A percentile compares a stretch with the other conserved stretches of the same genome.
phyloP scores from a whole-genome alignment of 1,140 invertebrate species.

The Proales similis region DNA sequence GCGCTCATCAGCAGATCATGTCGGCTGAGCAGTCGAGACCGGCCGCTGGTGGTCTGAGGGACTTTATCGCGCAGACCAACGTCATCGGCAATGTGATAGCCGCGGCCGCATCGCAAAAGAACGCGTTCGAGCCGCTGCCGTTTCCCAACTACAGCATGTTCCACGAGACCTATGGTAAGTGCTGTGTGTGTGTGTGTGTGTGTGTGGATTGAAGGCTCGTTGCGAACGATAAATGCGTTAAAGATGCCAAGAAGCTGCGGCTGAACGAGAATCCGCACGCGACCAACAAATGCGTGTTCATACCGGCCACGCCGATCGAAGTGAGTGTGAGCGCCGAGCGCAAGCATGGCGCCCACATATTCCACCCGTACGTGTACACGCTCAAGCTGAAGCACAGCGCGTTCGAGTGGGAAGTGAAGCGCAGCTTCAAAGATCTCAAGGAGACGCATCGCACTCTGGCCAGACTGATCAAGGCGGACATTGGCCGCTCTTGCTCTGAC shows the following conservation, averaged over 20 bases:
- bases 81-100: conserved; percentile 31
- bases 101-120: conserved; percentile 26
- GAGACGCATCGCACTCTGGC: conserved; percentile 6
- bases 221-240: too few species aligned
- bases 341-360: conserved; percentile 34
- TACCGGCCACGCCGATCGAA: not conserved
- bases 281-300: not conserved
- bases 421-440: conserved; percentile 26
- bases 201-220: too few species aligned
- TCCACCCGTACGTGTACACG: conserved; percentile 37
- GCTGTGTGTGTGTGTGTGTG: not conserved
- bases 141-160: conserved; percentile 29
- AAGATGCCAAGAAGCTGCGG: conserved; percentile 2
- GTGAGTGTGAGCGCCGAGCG: conserved; percentile 25
- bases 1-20: too few species aligned
- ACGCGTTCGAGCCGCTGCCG: conserved; percentile 27
- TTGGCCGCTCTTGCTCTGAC: conserved; percentile 26
- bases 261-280: conserved; percentile 17
- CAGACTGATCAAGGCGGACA: conserved; percentile 21
- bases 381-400: conserved; percentile 2
- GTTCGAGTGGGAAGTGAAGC: conserved; percentile 16
- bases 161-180: conserved; percentile 26
- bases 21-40: too few species aligned
- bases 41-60: conserved; percentile 15
- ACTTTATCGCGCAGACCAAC: conserved; percentile 30